These are phyloP conservation scores for Lophotriccus pileatus DNA, from an alignment of 2,797 vertebrate species.

Conservation along the genomic window DNA sequence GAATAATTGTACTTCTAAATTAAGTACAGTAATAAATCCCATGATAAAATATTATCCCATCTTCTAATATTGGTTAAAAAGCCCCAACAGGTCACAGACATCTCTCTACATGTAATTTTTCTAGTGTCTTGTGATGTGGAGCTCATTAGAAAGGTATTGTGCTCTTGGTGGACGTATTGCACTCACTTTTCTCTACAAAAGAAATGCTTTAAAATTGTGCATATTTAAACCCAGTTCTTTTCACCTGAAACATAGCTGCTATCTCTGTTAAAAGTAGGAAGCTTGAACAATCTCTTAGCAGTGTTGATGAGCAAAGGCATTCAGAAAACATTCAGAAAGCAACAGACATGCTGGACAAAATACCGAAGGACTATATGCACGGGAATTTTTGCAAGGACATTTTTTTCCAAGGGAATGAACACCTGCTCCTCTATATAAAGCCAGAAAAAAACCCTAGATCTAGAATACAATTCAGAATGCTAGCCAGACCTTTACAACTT, in stretches of 20 bases:
- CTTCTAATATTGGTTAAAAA: not conserved
- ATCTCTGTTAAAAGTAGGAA: not conserved
- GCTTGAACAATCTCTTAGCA: not conserved
- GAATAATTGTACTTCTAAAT: not conserved
- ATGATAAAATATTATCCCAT: not conserved
- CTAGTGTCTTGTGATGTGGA: not conserved
- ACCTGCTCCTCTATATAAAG: not conserved
- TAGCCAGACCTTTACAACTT: not conserved
- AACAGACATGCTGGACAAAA: not conserved
- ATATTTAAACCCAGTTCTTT: not conserved
- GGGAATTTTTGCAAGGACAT: not conserved
- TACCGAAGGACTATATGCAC: not conserved
- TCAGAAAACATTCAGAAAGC: not conserved
- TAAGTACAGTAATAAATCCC: not conserved
- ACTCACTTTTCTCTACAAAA: not conserved
- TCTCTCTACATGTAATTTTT: not conserved
- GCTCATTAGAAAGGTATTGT: not conserved
- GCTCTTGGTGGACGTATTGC: not conserved
- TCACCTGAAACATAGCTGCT: not conserved
- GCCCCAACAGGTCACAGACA: not conserved
- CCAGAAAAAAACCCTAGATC: rapidly evolving
- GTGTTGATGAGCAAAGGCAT: rapidly evolving
- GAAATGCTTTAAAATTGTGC: not conserved
- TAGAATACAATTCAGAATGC: not conserved
- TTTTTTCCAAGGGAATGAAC: not conserved